Percentiles rank a stretch among this genome's conserved stretches.
phyloP scores from a whole-genome alignment of 2,888 invertebrate species.

The Sylvicola fuscatus region DNA sequence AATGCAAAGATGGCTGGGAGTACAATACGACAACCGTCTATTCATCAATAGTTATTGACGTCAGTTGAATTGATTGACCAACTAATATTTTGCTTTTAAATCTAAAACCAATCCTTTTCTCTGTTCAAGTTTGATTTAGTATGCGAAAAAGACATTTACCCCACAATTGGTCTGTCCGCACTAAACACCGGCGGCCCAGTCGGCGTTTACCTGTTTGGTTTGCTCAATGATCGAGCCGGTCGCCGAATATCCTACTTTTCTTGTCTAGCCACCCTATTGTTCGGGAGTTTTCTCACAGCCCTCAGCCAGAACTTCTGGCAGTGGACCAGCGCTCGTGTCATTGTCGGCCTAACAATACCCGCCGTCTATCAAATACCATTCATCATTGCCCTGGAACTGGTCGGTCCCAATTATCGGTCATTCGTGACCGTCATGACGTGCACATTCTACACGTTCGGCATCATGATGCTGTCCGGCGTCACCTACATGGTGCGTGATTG shows the following conservation, averaged over 20 bases:
- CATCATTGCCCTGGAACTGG: slow-evolving; percentile 79
- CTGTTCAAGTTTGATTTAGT: slow-evolving; percentile 68
- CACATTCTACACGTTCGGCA: slow-evolving; percentile 70
- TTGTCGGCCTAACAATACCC: slow-evolving; percentile 81
- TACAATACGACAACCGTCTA: slow-evolving; percentile 43
- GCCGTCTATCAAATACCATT: slow-evolving; percentile 89
- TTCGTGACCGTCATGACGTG: slow-evolving; percentile 87
- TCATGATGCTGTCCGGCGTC: slow-evolving; percentile 64
- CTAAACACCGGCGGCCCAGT: slow-evolving; percentile 76
- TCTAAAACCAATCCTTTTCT: slow-evolving; percentile 4
- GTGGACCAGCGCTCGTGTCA: slow-evolving; percentile 59
- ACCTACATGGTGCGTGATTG: slow-evolving; percentile 71
- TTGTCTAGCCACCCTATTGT: slow-evolving; percentile 59
- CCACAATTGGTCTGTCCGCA: slow-evolving; percentile 67
- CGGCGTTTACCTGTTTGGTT: slow-evolving; percentile 74
- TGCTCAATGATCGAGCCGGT: slow-evolving; percentile 72
- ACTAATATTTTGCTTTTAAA: slow-evolving; percentile 3
- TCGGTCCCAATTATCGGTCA: slow-evolving; percentile 77
- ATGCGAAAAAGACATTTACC: slow-evolving; percentile 69
- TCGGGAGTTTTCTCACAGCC: slow-evolving; percentile 63
- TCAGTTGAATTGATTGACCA: slow-evolving; percentile 25
- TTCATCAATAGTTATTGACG: slow-evolving; percentile 72
- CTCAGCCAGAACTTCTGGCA: slow-evolving; percentile 58
- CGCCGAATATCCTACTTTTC: slow-evolving; percentile 68
- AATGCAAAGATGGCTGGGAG: slow-evolving; percentile 60